Base-by-base conservation (phyloP, 2,113 vertebrate species). In the Albula goreensis region DNA sequence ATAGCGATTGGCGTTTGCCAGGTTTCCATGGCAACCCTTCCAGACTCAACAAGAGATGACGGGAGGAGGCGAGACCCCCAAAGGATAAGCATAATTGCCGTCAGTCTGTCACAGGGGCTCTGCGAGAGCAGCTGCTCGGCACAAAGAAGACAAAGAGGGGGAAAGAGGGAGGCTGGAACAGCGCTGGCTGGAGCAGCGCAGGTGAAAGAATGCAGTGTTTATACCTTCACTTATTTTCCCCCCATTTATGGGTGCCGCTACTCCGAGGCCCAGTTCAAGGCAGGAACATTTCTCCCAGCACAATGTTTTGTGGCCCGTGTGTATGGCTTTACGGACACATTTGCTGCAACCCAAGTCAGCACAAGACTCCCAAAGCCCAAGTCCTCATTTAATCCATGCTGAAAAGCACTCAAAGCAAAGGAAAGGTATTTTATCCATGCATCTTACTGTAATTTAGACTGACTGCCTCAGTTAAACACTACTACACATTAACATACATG, bases 1-100 rank as follows among this genome's bases (percentile, higher is more conserved):
- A 85, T 85, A 83, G 89, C 85, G 91, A 89, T 82, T 93, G 90
- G 93, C 86, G 86, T 94, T 91, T 91, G 90, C 86, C 91, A 90
- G 89, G 94, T 95, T 94, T 94, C 94, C 92, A 94, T 95, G 93
- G 93, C 93, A 92, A 95, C 93, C 49, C 50, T 87, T 90, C 90
- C 88, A 85, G 91, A 91, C 92, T 93, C 91, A 91, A 91, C 92
- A 93, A 93, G 93, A 93, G 94, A 93, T 94, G 89, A 91, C 92
- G 93, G 91, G 90, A 89, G 91, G 88, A 19, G 60, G 79, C 5
- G 50, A 85, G 85, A 85, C 83, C 83, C 83, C 51, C 15, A 57
- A 50, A 83, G 88, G 88, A 85, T 80, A 63, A 83, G 83, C 85
- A 85, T 82, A 84, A 88, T 86, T 79, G 78, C 41, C 83, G 86